phyloP scores from a whole-genome alignment of 2,888 invertebrate species.

The Cephus sareptanus region DNA sequence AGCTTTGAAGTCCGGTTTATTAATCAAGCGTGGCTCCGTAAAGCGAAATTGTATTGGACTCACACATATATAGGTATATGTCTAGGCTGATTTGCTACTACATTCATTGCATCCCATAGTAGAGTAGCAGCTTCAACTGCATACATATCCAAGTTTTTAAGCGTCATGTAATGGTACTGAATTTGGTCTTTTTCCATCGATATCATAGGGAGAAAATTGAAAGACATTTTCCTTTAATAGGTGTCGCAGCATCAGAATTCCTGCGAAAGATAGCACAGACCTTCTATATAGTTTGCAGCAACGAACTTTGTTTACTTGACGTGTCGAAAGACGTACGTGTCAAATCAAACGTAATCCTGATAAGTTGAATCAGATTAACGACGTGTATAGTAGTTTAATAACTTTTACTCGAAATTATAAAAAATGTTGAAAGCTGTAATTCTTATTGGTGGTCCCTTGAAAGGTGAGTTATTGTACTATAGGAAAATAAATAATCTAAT shows the following conservation, averaged over 20 bases:
- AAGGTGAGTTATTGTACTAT: constrained; percentile 73
- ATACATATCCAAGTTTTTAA: neutral
- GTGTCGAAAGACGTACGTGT: neutral
- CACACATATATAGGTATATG: neutral
- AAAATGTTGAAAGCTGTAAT: constrained; percentile 86
- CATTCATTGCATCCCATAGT: neutral
- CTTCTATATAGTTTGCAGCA: neutral
- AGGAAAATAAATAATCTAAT: constrained; percentile 13
- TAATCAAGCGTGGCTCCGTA: neutral
- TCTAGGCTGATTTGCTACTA: neutral
- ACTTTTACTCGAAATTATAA: constrained; percentile 18
- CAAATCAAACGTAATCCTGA: constrained; percentile 1
- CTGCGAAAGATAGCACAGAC: neutral
- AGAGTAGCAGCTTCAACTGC: neutral
- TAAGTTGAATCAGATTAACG: constrained; percentile 8
- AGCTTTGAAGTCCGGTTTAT: neutral
- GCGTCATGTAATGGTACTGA: neutral
- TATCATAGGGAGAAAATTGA: neutral
- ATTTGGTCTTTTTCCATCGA: neutral
- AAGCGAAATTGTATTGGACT: neutral
- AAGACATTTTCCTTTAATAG: neutral
- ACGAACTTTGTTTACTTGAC: neutral
- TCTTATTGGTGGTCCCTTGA: constrained; percentile 93
- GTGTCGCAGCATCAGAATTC: neutral
- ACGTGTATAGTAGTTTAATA: constrained; percentile 10